These are phyloP conservation scores for Gallirallus australis DNA, from an alignment of 2,797 vertebrate species.

Conservation along the genomic window DNA sequence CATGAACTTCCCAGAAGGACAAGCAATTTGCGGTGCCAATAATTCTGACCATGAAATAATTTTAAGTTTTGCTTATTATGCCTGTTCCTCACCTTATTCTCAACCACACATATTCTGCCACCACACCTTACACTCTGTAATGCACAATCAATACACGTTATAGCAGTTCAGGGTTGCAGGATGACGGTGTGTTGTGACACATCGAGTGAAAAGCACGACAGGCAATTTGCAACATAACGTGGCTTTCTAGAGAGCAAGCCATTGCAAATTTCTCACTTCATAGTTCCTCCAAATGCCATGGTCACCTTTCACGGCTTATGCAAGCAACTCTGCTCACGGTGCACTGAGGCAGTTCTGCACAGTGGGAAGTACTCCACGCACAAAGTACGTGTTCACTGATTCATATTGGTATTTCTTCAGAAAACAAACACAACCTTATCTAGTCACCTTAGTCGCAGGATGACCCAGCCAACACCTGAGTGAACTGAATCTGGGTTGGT, in stretches of 20 bases:
- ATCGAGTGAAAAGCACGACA: background rate
- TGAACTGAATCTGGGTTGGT: background rate
- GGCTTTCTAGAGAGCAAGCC: background rate
- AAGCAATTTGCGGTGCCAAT: background rate
- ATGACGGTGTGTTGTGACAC: background rate
- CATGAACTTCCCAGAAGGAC: background rate
- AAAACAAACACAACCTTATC: background rate
- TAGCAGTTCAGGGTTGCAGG: background rate
- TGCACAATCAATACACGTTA: accelerated
- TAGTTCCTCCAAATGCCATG: background rate
- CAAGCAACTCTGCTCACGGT: background rate
- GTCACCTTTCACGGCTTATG: background rate
- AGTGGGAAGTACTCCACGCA: background rate
- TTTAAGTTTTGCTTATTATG: background rate
- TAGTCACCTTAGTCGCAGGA: background rate
- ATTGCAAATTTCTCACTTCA: background rate
- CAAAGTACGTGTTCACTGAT: background rate
- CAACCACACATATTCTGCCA: background rate
- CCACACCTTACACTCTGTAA: background rate
- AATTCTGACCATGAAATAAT: background rate
- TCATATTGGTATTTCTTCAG: background rate
- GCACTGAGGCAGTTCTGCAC: background rate
- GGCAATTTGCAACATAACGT: background rate
- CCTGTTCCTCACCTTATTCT: background rate
- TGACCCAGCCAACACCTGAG: background rate